Percentiles rank a stretch among this genome's conserved stretches.
These are phyloP conservation scores for Potamilus streckersoni DNA, from an alignment of 1,140 invertebrate genomes.

Conservation along the genomic window DNA sequence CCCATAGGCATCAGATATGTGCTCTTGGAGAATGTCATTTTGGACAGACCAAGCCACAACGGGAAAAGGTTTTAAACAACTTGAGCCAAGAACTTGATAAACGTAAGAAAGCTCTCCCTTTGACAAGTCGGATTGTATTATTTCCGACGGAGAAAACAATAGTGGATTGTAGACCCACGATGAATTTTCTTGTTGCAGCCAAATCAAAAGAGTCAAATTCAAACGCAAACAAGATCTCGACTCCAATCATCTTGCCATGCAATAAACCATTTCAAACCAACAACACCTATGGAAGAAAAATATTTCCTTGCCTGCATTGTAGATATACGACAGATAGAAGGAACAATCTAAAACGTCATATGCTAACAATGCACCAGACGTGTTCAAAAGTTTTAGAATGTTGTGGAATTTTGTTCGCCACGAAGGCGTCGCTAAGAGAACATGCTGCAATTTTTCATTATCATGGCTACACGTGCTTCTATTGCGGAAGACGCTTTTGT, in stretches of 20 bases:
- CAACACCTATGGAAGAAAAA: conserved; percentile 52
- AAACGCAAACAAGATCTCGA: conserved; percentile 7
- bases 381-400: conserved; percentile 65
- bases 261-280: conserved; percentile 25
- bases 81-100: no score
- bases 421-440: conserved; percentile 66
- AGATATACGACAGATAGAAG: conserved; percentile 68
- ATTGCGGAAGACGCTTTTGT: conserved; percentile 67
- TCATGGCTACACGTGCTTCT: conserved; percentile 67
- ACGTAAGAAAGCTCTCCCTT: no score
- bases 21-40: no score
- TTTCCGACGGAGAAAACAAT: no score
- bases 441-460: conserved; percentile 67
- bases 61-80: no score
- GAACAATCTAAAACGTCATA: conserved; percentile 70
- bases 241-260: conserved; percentile 28
- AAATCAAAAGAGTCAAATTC: no score
- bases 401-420: conserved; percentile 66
- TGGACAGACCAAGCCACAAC: no score
- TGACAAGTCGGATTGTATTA: no score
- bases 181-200: no score
- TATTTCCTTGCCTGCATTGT: conserved; percentile 65
- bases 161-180: no score
- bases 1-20: no score
- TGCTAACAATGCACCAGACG: conserved; percentile 69